Percentiles rank a stretch among this genome's conserved stretches.
phyloP scores from a whole-genome alignment of 2,888 invertebrate species.

The Acanthosoma haemorrhoidale region DNA sequence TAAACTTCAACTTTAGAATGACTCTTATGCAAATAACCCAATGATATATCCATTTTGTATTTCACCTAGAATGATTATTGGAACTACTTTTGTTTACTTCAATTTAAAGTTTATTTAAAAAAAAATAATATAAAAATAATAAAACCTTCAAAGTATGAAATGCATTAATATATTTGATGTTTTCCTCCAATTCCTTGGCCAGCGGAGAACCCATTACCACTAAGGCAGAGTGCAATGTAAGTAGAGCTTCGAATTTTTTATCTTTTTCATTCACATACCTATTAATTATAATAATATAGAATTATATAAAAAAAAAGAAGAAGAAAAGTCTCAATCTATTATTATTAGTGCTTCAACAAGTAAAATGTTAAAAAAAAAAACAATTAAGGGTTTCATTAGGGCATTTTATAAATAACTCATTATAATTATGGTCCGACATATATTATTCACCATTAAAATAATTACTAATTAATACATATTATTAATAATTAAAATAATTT shows the following conservation, averaged over 20 bases:
- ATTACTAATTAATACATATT: no score
- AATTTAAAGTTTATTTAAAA: not conserved
- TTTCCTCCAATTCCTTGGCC: not conserved
- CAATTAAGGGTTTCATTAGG: no score
- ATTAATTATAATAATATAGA: not conserved
- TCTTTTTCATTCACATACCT: not conserved
- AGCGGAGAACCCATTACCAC: not conserved
- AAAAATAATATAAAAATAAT: not conserved
- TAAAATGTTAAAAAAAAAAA: no score
- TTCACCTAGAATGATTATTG: not conserved
- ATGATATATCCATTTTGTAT: not conserved
- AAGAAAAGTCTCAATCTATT: no score
- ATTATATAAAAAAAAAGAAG: not conserved
- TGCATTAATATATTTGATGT: not conserved
- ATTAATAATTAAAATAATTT: no score
- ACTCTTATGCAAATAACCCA: not conserved
- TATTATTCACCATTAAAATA: no score
- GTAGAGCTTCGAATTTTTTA: slow-evolving; percentile 4
- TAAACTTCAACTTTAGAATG: not conserved
- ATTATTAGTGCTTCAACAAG: no score
- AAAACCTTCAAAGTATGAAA: slow-evolving; percentile 7
- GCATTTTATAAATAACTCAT: no score
- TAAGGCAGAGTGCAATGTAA: not conserved
- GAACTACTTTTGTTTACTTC: not conserved
- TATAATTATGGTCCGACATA: no score